phyloP scores from a whole-genome alignment of 2,797 vertebrate species.

The Phataginus tricuspis region DNA sequence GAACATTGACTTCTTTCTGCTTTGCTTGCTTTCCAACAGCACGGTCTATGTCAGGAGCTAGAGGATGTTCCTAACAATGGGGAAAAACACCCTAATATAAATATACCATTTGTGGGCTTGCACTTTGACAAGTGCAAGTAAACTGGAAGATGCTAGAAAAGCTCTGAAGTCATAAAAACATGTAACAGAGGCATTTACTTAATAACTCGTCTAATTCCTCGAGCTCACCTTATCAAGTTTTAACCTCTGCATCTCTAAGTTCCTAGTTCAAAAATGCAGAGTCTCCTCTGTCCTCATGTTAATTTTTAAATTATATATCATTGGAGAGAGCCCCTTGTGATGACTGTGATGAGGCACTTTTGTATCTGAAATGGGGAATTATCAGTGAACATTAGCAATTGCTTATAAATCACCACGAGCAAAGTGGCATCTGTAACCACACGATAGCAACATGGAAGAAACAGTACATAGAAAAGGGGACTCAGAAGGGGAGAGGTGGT shows the following conservation, averaged over 20 bases:
- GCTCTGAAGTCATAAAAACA: conserved; percentile 71
- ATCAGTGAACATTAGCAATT: conserved; percentile 80
- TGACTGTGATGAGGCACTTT: conserved; percentile 82
- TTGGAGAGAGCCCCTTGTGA: conserved; percentile 82
- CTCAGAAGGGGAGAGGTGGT: not conserved
- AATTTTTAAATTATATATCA: conserved; percentile 89
- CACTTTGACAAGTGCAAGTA: conserved; percentile 77
- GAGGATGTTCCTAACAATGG: conserved; percentile 34
- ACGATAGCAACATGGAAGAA: conserved; percentile 65
- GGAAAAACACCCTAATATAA: not conserved
- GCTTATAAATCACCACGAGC: conserved; percentile 75
- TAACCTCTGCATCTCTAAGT: conserved; percentile 83
- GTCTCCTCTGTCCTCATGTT: conserved; percentile 83
- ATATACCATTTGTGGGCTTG: conserved; percentile 64
- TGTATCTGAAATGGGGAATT: conserved; percentile 84
- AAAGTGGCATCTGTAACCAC: conserved; percentile 69
- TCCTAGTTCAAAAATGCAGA: conserved; percentile 83
- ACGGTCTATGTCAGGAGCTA: conserved; percentile 38
- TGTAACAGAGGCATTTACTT: conserved; percentile 78
- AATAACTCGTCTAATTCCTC: conserved; percentile 81
- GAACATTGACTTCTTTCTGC: conserved; percentile 9
- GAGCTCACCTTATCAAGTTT: conserved; percentile 83
- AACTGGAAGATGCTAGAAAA: conserved; percentile 74
- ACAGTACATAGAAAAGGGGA: not conserved
- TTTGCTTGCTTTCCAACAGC: conserved; percentile 34